Conservation (phyloP, 2,888 invertebrate genomes). For the Caenorhabditis zanzibari region DNA sequence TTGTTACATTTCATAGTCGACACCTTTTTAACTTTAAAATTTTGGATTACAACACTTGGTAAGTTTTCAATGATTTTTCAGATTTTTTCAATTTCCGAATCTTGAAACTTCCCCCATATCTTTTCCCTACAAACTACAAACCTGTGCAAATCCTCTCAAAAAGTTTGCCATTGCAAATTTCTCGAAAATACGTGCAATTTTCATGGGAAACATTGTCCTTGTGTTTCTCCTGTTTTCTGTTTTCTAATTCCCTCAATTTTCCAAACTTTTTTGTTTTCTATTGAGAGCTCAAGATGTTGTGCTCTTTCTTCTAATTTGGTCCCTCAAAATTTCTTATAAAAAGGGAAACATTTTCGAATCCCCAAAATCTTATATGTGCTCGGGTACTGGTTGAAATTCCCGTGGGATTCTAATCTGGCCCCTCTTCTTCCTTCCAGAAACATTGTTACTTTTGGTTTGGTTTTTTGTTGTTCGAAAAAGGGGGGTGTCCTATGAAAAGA, state of each 20-base stretch:
- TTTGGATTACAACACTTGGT: too few species aligned
- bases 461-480: conserved; percentile 41
- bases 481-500: neutral
- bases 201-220: conserved; percentile 1
- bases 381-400: too few species aligned
- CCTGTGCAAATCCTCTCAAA: neutral
- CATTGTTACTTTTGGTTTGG: conserved; percentile 45
- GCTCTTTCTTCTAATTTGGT: too few species aligned
- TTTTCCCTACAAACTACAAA: neutral
- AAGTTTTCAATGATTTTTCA: too few species aligned
- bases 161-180: neutral
- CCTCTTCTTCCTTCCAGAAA: neutral
- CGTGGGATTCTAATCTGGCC: conserved; percentile 51
- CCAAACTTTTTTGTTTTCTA: conserved; percentile 4
- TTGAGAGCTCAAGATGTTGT: too few species aligned
- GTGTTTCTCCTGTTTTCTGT: too few species aligned
- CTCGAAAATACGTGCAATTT: conserved; percentile 14
- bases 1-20: too few species aligned
- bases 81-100: neutral
- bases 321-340: too few species aligned
- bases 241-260: neutral
- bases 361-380: too few species aligned
- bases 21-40: too few species aligned
- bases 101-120: neutral
- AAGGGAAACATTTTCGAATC: too few species aligned